These are phyloP conservation scores for Drosophila rubida DNA, from an alignment of 2,888 invertebrate genomes.

Conservation along the genomic window DNA sequence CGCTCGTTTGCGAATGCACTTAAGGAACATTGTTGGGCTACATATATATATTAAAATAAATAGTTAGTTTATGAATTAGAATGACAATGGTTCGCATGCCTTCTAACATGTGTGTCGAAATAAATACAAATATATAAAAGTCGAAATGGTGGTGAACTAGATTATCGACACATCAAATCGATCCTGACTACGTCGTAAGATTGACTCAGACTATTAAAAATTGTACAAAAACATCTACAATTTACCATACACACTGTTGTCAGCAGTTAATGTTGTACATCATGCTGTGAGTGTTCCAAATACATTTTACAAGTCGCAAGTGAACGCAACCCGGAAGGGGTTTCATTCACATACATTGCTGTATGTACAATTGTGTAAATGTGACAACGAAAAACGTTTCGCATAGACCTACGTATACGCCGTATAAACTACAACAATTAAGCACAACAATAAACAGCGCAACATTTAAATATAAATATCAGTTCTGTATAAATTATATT, in stretches of 20 bases:
- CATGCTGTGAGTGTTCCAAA: conserved; percentile 23
- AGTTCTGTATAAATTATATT: conserved; percentile 65
- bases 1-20: conserved; percentile 18
- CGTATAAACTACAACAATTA: conserved; percentile 51
- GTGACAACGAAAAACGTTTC: conserved; percentile 21
- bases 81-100: conserved; percentile 45
- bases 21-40: conserved; percentile 60
- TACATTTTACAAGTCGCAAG: conserved; percentile 4
- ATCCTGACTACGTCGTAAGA: conserved; percentile 41
- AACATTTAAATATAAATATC: conserved; percentile 61
- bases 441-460: conserved; percentile 56
- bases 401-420: conserved; percentile 4
- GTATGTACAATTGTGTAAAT: conserved; percentile 6
- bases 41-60: conserved; percentile 38
- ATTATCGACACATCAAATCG: conserved; percentile 31
- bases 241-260: conserved; percentile 42
- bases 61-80: conserved; percentile 19
- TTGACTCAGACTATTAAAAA: conserved; percentile 56
- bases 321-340: neutral
- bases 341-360: conserved; percentile 6
- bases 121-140: conserved; percentile 30
- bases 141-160: conserved; percentile 38
- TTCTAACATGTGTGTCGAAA: conserved; percentile 24
- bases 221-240: conserved; percentile 45
- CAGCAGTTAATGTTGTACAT: conserved; percentile 51